These are phyloP conservation scores for Pomacea maculata DNA, from an alignment of 1,140 invertebrate species.

Conservation along the genomic window DNA sequence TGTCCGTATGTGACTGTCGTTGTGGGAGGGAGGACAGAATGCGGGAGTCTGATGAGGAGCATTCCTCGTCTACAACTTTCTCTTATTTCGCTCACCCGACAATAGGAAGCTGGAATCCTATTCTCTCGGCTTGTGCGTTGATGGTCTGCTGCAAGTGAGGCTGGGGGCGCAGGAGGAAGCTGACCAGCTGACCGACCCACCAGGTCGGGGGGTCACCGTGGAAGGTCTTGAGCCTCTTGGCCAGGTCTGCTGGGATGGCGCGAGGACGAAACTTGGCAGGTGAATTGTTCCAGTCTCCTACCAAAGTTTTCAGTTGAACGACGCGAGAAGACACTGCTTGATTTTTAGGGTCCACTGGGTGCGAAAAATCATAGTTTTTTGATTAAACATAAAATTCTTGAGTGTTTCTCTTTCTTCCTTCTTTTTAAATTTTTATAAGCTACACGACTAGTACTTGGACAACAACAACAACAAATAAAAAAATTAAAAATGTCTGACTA, in stretches of 20 bases:
- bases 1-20: too few species aligned
- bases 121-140: slow-evolving; percentile 77
- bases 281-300: slow-evolving; percentile 91
- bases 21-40: too few species aligned
- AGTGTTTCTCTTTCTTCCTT: too few species aligned
- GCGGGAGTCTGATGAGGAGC: too few species aligned
- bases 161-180: slow-evolving; percentile 83
- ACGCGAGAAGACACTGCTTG: slow-evolving; percentile 73
- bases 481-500: too few species aligned
- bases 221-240: slow-evolving; percentile 78
- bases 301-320: slow-evolving; percentile 79
- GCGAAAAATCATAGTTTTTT: too few species aligned
- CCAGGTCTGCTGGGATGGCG: slow-evolving; percentile 90
- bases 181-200: slow-evolving; percentile 96
- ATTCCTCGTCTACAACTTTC: too few species aligned
- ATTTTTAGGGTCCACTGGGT: too few species aligned
- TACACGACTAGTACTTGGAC: too few species aligned
- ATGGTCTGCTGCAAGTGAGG: slow-evolving; percentile 72
- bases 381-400: too few species aligned
- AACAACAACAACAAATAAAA: too few species aligned
- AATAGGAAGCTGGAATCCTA: slow-evolving; percentile 87
- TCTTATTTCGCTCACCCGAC: slow-evolving; percentile 77
- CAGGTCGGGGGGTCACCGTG: slow-evolving; percentile 96
- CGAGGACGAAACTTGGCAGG: slow-evolving; percentile 91
- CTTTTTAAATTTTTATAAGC: too few species aligned